Base-by-base conservation (phyloP, 2,888 invertebrate species). In the Rotaria magnacalcarata region DNA sequence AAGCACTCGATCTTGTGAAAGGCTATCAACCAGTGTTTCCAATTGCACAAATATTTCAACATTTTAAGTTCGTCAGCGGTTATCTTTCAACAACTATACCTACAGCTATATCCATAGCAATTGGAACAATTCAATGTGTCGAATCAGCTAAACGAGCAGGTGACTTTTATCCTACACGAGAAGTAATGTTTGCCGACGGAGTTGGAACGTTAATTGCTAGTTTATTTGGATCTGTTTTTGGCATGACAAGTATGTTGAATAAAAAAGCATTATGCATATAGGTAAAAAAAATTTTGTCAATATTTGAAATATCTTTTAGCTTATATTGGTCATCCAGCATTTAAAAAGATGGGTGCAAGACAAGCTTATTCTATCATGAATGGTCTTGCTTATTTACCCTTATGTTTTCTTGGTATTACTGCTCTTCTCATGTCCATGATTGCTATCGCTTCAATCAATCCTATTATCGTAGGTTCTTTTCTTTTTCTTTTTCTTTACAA, bases 81-180 rank as follows among this genome's bases (percentile, higher is more conserved):
- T 80, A 80, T 80, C n/a, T 80, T 4, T 80, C 80, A n/a, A 80
- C 80, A 80, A 80, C 80, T 8, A 80, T 80, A 47, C 80, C 80
- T 1, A 80, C 80, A 80, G 80, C 80, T 24, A n/a, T 80, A 24
- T 80, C 80, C 0, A 80, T 80, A n/a, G 80, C 80, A n/a, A 24
- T 80, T 80, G 47, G 47, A 47, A 80, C 80, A 2, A 80, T 80
- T n/a, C 80, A 80, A 80, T 80, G 80, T 80, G 34, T 80, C n/a
- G 80, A 80, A 47, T 80, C 80, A 80, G 80, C 80, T 5, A 47
- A 47, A 47, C 80, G 80, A 2, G 47, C 80, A 3, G 80, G 80
- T n/a, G 80, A 80, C 47, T 80, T 80, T 47, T 80, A 80, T 80
- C 80, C 80, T n/a, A 80, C 80, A 80, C 21, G 47, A 47, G 80